These are phyloP conservation scores for Cydia pomonella DNA, from an alignment of 1,140 invertebrate genomes.

Conservation along the genomic window DNA sequence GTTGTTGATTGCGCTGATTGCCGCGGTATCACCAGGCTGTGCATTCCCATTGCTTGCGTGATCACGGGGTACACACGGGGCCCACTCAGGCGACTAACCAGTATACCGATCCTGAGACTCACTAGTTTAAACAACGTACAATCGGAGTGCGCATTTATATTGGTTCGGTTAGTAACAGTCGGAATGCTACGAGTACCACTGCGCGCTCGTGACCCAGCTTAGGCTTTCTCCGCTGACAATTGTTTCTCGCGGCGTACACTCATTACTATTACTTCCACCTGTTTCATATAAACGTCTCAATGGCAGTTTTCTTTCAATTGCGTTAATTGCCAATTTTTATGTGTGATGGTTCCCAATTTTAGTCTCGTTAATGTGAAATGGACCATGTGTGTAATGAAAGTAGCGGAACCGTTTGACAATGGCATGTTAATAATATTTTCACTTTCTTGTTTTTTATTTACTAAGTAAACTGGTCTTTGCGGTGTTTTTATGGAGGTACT, in stretches of 20 bases:
- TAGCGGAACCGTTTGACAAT: slow-evolving; percentile 12
- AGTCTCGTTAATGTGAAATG: slow-evolving; percentile 15
- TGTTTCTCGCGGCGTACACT: slow-evolving; percentile 21
- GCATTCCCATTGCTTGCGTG: background rate
- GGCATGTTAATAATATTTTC: background rate
- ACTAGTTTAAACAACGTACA: background rate
- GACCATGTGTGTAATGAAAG: background rate
- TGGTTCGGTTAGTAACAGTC: background rate
- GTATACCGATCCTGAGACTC: background rate
- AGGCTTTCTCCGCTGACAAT: slow-evolving; percentile 29
- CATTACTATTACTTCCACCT: slow-evolving; percentile 24
- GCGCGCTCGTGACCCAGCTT: slow-evolving; percentile 15
- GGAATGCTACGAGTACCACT: background rate
- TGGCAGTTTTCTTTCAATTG: slow-evolving; percentile 30
- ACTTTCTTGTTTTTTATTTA: background rate
- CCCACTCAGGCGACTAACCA: background rate
- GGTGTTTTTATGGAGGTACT: background rate
- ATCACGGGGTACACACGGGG: background rate
- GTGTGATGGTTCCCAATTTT: slow-evolving; percentile 22
- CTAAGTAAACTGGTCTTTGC: background rate
- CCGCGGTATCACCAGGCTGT: background rate
- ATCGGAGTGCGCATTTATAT: background rate
- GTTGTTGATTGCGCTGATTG: slow-evolving; percentile 4
- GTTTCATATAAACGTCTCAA: slow-evolving; percentile 13
- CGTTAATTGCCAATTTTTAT: slow-evolving; percentile 25